These are phyloP conservation scores for Ceratosolen solmsi DNA, from an alignment of 1,140 invertebrate genomes.

Conservation along the genomic window DNA sequence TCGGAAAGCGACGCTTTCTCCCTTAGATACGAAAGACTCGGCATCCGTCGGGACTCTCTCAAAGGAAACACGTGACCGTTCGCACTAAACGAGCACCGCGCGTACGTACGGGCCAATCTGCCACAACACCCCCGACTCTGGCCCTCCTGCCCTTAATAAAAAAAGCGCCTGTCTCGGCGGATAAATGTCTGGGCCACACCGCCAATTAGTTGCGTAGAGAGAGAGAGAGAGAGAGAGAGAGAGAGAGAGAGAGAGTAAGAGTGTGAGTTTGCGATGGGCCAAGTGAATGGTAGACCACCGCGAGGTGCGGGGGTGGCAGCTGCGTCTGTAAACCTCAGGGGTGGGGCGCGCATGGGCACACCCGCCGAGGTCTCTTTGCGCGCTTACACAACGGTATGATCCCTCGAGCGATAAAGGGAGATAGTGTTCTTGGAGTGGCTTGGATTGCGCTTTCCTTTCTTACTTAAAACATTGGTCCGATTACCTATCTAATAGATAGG, in stretches of 20 bases:
- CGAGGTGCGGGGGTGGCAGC: slow-evolving; percentile 44
- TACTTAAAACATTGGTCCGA: neutral
- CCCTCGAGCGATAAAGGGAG: slow-evolving; percentile 16
- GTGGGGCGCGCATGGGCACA: neutral
- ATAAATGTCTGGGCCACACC: neutral
- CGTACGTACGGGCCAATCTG: neutral
- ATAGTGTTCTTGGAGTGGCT: slow-evolving; percentile 26
- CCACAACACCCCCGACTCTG: too few species aligned
- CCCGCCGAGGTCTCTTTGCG: neutral
- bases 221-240: too few species aligned
- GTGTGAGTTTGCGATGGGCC: too few species aligned
- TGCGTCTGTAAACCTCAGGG: neutral
- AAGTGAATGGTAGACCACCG: slow-evolving; percentile 12
- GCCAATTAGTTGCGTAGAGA: neutral
- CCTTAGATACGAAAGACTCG: too few species aligned
- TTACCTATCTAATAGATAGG: neutral
- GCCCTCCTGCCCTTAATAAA: neutral
- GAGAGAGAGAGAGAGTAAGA: too few species aligned
- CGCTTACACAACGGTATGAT: neutral
- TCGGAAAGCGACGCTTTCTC: too few species aligned
- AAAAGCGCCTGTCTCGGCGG: neutral
- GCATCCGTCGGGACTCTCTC: neutral
- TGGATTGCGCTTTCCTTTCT: neutral
- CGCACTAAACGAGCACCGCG: too few species aligned
- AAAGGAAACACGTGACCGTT: neutral